Evolutionary conservation across 2,113 vertebrate genomes (phyloP), one percentile per base, ranked within the genome.

Genomic region (Gopherus evgoodei): DNA sequence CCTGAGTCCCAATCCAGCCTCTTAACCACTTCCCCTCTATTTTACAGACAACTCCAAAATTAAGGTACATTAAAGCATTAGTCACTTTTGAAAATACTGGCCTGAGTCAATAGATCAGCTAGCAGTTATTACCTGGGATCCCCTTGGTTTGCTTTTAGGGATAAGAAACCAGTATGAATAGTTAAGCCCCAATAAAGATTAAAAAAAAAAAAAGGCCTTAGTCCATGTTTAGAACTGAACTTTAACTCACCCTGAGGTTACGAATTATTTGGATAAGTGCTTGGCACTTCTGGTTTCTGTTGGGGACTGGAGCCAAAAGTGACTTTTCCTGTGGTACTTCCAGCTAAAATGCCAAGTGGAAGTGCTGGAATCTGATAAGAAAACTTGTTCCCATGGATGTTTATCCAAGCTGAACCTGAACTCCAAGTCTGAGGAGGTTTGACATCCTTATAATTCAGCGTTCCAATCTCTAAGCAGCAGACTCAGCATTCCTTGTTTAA

Each of bases 321-420:
- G 14, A 78, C 76, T 96, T 96, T 95, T 95, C 78, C 93, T 94
- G 91, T 94, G 88, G 42, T 84, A 94, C 96, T 97, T 97, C 96
- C 94, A 96, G 81, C 19, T 84, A 62, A 94, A 83, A 83, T 94
- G 91, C 89, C 96, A 97, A 94, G 85, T 94, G 89, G 89, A 97
- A 97, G 49, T 92, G 12, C 52, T 87, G 78, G 52, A 90, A 94
- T 94, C 84, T 89, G 95, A 96, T 97, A 96, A 96, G 90, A 89
- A 90, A 91, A 1, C 12, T 81, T 88, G 27, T 11, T 94, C 24
- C 90, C 72, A 78, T 56, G 49, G 52, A 56, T 89, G 35, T 88
- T 94, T 95, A 80, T 93, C 35, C 76, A 94, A 87, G 85, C 44
- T 35, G 0, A 0, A 91, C 62, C 16, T 1, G 1, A 29, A 89